Base-by-base conservation (phyloP, 2,113 vertebrate genomes). In the Herpetotheres cachinnans region DNA sequence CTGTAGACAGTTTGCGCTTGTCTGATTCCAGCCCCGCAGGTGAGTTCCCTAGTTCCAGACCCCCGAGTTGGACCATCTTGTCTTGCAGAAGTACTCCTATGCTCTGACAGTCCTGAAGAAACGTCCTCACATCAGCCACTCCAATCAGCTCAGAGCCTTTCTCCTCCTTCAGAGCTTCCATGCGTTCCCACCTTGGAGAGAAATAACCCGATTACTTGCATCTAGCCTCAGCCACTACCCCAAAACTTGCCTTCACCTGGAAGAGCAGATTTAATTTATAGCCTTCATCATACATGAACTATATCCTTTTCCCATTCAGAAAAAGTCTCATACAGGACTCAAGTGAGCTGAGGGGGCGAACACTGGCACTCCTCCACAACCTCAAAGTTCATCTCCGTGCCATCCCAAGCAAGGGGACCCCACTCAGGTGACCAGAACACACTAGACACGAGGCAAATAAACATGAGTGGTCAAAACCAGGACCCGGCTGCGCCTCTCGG, bases 161-260 rank as follows among this genome's bases (percentile, higher is more conserved):
- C 85, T 99, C 98, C 26, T 99, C 98, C 96, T 99, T 99, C 90
- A 99, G 97, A 42, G 49, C 78, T 96, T 99, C 98, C 96, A 99
- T 98, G 34, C 38, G 26, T 52, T 98, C 95, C 99, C 99, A 99
- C 93, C 99, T 99, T 93, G 38, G n/a, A 83, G 61, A 26, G 32
- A 94, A n/a, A 88, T 5, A 76, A 89, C 9, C 19, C 0, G 0
- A 36, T 87, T 84, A 92, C 29, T 66, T 71, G 13, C 42, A 55
- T 42, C 29, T 52, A 74, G 24, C 30, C 46, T 59, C 49, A 83
- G 44, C 9, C n/a, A 73, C 49, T 71, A 66, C 36, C 34, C 13
- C 59, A 70, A 69, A 80, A 87, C 32, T 40, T 70, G 13, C 17
- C 20, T 65, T 74, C 29, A 49, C 40, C 50, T 84, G 59, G 36